A percentile compares a stretch with the other conserved stretches of the same genome.
These are phyloP conservation scores for Hydractinia echinata DNA, from an alignment of 30 jellyfish, hydroid and myxozoan species.

Conservation along the genomic window DNA sequence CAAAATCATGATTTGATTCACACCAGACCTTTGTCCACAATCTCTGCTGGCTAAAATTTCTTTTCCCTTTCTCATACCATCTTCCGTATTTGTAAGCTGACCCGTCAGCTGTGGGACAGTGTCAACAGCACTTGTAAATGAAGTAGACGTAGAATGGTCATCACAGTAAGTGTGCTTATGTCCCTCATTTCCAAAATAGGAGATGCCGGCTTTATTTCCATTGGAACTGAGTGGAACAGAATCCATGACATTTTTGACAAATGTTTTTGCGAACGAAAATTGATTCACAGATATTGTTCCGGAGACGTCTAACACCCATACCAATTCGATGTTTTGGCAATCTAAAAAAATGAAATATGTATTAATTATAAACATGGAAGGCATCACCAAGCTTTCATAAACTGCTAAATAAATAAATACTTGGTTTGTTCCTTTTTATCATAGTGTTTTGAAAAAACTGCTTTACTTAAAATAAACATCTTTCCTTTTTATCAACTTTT, in stretches of 20 bases:
- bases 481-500: too few relatives aligned
- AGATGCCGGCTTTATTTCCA: slow-evolving; percentile 1
- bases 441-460: too few relatives aligned
- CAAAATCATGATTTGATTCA: background rate
- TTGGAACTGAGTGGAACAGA: background rate
- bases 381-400: too few relatives aligned
- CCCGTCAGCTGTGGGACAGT: background rate
- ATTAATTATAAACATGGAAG: too few relatives aligned
- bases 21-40: background rate
- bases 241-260: background rate
- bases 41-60: background rate
- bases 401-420: too few relatives aligned
- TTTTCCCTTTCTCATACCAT: background rate
- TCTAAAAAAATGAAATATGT: too few relatives aligned
- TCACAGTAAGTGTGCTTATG: background rate
- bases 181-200: slow-evolving; percentile 7
- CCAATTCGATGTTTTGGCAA: background rate
- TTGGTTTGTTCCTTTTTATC: too few relatives aligned
- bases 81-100: slow-evolving; percentile 2
- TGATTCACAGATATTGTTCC: background rate
- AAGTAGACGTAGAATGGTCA: background rate
- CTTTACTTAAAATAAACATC: too few relatives aligned
- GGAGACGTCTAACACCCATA: slow-evolving; percentile 4
- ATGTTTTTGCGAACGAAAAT: background rate
- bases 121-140: slow-evolving; percentile 7